A percentile compares a stretch with the other conserved stretches of the same genome.
These are phyloP conservation scores for Lophius piscatorius DNA, from an alignment of 2,113 vertebrate genomes.

Conservation along the genomic window DNA sequence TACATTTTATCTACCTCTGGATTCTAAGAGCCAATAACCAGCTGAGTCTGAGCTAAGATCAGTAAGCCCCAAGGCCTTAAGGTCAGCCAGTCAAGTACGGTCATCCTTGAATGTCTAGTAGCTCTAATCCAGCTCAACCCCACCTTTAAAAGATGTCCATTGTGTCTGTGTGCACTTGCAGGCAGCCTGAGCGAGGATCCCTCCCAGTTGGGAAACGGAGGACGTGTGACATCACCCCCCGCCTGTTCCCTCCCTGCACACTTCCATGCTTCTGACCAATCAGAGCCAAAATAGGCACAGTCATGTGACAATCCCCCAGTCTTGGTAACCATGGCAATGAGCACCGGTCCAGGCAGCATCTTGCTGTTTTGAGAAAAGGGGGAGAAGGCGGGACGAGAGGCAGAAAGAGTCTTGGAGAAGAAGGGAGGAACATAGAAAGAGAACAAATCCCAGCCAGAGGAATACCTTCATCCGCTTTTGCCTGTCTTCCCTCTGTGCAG, in stretches of 20 bases:
- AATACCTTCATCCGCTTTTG: conserved; percentile 30
- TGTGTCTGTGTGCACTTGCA: conserved; percentile 62
- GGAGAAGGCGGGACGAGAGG: conserved; percentile 29
- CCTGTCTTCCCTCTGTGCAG: conserved; percentile 38
- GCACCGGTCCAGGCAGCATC: conserved; percentile 82
- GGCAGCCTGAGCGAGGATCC: conserved; percentile 50
- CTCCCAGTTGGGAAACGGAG: conserved; percentile 61
- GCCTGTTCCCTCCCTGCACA: conserved; percentile 29
- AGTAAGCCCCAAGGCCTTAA: too few relatives aligned
- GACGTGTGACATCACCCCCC: conserved; percentile 62
- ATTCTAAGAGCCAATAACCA: too few relatives aligned
- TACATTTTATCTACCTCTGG: background rate
- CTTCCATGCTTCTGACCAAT: conserved; percentile 55
- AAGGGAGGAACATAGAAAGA: conserved; percentile 41
- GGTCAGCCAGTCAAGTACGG: too few relatives aligned
- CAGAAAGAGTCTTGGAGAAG: conserved; percentile 33
- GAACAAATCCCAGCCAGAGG: conserved; percentile 38
- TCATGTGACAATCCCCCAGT: conserved; percentile 62
- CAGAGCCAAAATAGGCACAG: conserved; percentile 17
- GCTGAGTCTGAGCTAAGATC: too few relatives aligned
- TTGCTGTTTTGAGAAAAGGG: conserved; percentile 67
- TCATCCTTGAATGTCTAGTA: background rate
- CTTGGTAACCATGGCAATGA: conserved; percentile 78
- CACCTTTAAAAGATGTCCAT: conserved; percentile 60
- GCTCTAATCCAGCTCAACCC: conserved; percentile 34